Conservation (phyloP, 2,113 vertebrate genomes). For the Edolisoma coerulescens region DNA sequence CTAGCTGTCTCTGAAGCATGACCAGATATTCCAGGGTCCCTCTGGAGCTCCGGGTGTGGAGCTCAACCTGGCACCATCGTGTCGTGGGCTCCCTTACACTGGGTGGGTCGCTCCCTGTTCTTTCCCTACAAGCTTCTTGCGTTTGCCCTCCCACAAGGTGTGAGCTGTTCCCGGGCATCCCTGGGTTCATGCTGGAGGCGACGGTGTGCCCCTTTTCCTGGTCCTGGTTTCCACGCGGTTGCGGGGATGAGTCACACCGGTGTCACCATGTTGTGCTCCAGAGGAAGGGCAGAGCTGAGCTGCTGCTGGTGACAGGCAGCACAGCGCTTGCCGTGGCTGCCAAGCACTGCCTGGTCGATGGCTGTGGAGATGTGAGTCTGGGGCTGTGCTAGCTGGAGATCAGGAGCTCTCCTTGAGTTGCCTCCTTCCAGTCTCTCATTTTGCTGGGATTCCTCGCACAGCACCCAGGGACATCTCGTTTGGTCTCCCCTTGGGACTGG, state of each 20-base stretch:
- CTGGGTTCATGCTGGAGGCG: not conserved
- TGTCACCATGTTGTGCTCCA: slow-evolving; percentile 32
- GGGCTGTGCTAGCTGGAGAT: not conserved
- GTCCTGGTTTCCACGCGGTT: not conserved
- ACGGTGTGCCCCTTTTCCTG: fast-evolving
- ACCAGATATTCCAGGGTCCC: not conserved
- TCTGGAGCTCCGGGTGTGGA: not conserved
- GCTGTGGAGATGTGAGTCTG: not conserved
- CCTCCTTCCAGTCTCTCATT: not conserved
- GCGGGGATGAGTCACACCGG: slow-evolving; percentile 9
- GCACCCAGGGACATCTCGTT: not conserved
- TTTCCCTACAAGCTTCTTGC: not conserved
- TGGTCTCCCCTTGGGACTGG: not conserved
- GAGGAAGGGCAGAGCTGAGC: slow-evolving; percentile 15
- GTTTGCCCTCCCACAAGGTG: fast-evolving
- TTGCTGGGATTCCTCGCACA: fast-evolving
- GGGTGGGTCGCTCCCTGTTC: not conserved
- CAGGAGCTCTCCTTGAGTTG: not conserved
- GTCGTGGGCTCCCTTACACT: fast-evolving
- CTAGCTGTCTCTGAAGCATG: not conserved
- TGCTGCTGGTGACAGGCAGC: not conserved
- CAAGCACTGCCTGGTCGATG: not conserved
- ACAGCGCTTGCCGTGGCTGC: fast-evolving
- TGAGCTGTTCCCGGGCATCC: too few species aligned
- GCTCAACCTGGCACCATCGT: fast-evolving